Evolutionary conservation across 2,797 vertebrate species (phyloP).

Genomic region (Ispidina picta): DNA sequence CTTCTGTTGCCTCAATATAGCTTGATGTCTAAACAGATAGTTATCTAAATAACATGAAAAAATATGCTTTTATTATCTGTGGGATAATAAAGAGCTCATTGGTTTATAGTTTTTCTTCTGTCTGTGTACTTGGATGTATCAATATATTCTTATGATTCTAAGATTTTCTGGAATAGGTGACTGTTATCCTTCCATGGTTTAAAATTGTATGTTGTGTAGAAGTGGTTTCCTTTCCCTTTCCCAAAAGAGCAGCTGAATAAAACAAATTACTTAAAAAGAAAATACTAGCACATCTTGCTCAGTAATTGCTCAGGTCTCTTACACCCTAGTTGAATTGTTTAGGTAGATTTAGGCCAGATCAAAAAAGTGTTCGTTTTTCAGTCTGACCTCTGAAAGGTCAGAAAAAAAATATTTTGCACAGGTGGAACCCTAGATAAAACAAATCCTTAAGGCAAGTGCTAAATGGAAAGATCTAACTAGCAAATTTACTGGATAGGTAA

Average conservation of each 20-base stretch:
- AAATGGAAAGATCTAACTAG: neutral
- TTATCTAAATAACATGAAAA: neutral
- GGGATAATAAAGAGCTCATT: neutral
- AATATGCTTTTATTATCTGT: neutral
- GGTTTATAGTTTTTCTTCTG: neutral
- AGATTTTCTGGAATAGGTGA: neutral
- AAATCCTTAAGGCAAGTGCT: slow-evolving; percentile 1
- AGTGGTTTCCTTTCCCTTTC: neutral
- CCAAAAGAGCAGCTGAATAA: neutral
- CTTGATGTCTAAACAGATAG: neutral
- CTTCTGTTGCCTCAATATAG: neutral
- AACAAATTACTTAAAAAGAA: neutral
- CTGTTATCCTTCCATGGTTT: neutral
- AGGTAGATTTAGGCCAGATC: neutral
- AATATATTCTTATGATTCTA: neutral
- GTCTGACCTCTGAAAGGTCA: neutral
- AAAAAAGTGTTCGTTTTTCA: neutral
- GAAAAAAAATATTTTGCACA: neutral
- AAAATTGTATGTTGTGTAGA: neutral
- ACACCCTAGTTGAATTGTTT: neutral
- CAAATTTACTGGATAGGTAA: neutral
- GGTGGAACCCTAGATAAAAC: neutral
- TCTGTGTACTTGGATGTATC: neutral
- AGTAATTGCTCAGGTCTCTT: neutral
- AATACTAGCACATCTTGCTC: neutral